Evolutionary conservation across 1,140 invertebrate genomes (phyloP).

Genomic region (Conopomorpha cramerella): DNA sequence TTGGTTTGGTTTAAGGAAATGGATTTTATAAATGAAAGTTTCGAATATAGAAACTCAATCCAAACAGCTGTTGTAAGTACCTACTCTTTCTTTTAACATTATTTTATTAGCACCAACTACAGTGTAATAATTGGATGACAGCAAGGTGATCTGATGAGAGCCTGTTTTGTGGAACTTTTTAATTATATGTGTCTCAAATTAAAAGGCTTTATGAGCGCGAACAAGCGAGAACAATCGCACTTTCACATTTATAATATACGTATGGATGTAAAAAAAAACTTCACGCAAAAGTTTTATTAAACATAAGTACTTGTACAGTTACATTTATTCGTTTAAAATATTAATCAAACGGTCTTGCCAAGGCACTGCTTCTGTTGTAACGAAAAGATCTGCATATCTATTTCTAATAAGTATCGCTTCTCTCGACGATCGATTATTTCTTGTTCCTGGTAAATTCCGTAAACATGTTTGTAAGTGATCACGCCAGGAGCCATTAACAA

Average conservation of each 20-base stretch:
- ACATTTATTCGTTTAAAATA: constrained; percentile 2
- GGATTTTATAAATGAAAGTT: constrained; percentile 2
- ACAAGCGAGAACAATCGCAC: too few relatives aligned
- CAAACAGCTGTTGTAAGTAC: background rate
- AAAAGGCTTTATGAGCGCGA: too few relatives aligned
- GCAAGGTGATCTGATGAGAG: too few relatives aligned
- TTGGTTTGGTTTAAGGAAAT: constrained; percentile 2
- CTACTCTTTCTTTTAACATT: background rate
- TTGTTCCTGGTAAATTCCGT: constrained; percentile 2
- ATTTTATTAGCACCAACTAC: background rate
- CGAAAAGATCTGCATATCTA: constrained; percentile 1
- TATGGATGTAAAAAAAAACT: background rate
- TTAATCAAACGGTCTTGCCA: constrained; percentile 3
- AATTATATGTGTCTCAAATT: too few relatives aligned
- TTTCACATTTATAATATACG: too few relatives aligned
- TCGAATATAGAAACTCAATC: constrained; percentile 1
- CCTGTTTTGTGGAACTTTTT: too few relatives aligned
- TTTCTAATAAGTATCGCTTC: constrained; percentile 2
- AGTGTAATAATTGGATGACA: background rate
- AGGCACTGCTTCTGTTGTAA: constrained; percentile 3
- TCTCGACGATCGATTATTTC: constrained; percentile 1
- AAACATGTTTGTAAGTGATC: constrained; percentile 2
- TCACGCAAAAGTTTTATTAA: background rate
- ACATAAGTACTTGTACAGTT: background rate
- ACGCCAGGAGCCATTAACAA: constrained; percentile 1